These are phyloP conservation scores for Tupaia chinensis DNA, from an alignment of 2,113 vertebrate species.

Conservation along the genomic window DNA sequence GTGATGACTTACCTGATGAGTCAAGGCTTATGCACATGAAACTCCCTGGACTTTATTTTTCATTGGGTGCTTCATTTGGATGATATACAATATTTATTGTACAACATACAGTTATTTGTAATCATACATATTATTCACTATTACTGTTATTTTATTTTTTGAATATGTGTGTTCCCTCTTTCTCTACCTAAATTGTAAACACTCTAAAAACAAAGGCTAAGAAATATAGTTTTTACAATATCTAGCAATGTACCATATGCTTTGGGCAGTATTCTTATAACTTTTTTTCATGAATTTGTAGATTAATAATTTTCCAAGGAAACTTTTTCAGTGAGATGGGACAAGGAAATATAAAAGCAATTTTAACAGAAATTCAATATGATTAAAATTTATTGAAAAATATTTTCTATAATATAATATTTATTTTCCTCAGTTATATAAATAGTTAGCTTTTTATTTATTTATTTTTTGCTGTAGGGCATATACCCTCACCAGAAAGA, in stretches of 20 bases:
- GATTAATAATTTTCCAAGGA: background rate
- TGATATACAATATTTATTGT: background rate
- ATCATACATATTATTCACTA: background rate
- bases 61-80: background rate
- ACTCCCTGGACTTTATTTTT: background rate
- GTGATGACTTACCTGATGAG: background rate
- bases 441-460: too few species aligned
- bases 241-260: background rate
- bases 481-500: too few species aligned
- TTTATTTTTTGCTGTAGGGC: too few species aligned
- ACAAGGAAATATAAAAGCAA: background rate
- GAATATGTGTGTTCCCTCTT: background rate
- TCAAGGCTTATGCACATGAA: background rate
- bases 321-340: background rate
- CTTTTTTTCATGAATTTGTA: background rate
- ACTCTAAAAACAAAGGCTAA: background rate
- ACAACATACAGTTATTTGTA: background rate
- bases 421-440: background rate
- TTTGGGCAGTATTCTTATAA: background rate
- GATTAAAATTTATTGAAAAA: background rate
- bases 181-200: background rate
- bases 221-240: background rate
- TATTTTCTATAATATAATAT: background rate
- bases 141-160: background rate
- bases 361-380: slow-evolving; percentile 19